phyloP scores from a whole-genome alignment of 2,888 invertebrate species.

The Seira musarum region DNA sequence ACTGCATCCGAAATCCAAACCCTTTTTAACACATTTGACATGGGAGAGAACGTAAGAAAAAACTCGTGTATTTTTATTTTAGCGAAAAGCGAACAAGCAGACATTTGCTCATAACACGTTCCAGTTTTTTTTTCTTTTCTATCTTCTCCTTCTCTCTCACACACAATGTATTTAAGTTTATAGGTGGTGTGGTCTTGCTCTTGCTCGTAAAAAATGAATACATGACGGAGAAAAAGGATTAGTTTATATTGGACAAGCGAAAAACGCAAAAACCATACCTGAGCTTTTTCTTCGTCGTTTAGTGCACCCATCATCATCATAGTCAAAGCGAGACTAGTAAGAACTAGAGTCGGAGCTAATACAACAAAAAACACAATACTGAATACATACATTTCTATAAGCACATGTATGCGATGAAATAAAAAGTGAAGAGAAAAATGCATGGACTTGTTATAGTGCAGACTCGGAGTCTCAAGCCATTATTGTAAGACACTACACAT shows the following conservation, averaged over 20 bases:
- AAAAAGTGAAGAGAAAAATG: not conserved
- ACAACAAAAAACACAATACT: too few species aligned
- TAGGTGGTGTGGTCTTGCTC: not conserved
- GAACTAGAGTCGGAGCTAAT: too few species aligned
- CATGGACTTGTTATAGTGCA: not conserved
- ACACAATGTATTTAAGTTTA: not conserved
- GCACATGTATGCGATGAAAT: not conserved
- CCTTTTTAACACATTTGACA: not conserved
- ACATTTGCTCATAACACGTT: conserved; percentile 22
- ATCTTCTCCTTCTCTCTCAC: not conserved
- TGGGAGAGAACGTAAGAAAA: not conserved
- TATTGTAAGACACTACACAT: not conserved
- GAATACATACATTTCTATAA: not conserved
- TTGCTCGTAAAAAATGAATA: not conserved
- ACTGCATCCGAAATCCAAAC: not conserved
- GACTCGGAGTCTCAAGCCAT: too few species aligned
- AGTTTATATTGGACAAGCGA: not conserved
- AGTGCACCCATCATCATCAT: not conserved
- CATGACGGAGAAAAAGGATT: not conserved
- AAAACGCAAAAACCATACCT: conserved; percentile 28
- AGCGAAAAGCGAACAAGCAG: not conserved
- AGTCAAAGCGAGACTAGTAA: too few species aligned
- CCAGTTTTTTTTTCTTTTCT: conserved; percentile 29
- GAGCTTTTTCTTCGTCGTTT: conserved; percentile 23
- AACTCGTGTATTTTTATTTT: not conserved